Percentiles rank a stretch among this genome's conserved stretches.
Conservation (phyloP, 2,888 invertebrate species). For the Hydropsyche betteni region DNA sequence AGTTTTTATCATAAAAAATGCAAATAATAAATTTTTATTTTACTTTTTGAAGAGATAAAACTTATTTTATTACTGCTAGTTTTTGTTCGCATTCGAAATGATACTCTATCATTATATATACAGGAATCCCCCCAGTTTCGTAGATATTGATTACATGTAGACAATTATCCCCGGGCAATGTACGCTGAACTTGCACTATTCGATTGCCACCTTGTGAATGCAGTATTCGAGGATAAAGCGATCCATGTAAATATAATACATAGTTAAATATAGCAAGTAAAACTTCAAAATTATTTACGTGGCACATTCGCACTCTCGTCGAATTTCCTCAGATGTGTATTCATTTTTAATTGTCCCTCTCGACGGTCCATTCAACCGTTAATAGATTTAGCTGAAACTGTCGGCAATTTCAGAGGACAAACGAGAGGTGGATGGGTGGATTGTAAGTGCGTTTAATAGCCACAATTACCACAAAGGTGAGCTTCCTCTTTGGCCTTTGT, state of each 20-base stretch:
- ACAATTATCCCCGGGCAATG: slow-evolving; percentile 36
- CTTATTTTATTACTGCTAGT: too few species aligned
- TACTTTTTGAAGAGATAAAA: too few species aligned
- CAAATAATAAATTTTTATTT: too few species aligned
- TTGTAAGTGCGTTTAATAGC: slow-evolving; percentile 33
- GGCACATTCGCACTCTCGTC: too few species aligned
- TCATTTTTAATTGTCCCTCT: too few species aligned
- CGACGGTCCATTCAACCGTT: not conserved
- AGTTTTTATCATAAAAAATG: too few species aligned
- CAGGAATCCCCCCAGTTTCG: not conserved
- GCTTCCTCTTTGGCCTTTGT: slow-evolving; percentile 36
- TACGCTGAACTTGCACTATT: slow-evolving; percentile 30
- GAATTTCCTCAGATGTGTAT: too few species aligned
- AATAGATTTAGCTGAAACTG: slow-evolving; percentile 20
- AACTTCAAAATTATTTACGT: too few species aligned
- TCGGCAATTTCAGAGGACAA: slow-evolving; percentile 1
- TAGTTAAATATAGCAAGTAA: too few species aligned
- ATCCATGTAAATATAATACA: too few species aligned
- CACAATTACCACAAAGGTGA: slow-evolving; percentile 29
- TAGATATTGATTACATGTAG: slow-evolving; percentile 29
- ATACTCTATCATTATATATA: not conserved
- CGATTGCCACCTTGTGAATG: too few species aligned
- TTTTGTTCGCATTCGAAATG: not conserved
- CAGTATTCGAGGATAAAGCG: too few species aligned
- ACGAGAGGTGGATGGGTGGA: not conserved